Evolutionary conservation across 2,797 vertebrate species (phyloP).

Genomic region (Heteromormyrus szaboi): DNA sequence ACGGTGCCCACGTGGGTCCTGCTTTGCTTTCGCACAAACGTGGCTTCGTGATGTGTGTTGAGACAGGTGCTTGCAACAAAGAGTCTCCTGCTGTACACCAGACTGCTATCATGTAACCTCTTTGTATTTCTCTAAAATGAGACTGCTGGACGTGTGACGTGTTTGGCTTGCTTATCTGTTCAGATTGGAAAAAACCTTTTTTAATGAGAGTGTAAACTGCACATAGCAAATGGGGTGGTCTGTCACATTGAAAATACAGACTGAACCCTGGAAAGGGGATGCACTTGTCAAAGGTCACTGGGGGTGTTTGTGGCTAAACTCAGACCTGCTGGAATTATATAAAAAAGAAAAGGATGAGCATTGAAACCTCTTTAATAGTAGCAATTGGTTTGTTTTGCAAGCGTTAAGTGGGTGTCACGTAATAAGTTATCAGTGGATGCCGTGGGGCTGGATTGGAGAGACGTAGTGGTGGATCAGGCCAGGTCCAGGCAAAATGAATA

Average conservation of each 20-base stretch:
- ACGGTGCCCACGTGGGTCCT: neutral
- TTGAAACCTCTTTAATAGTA: neutral
- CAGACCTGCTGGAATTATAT: neutral
- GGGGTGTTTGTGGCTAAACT: neutral
- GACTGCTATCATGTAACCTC: neutral
- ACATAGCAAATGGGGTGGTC: neutral
- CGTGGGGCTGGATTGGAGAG: neutral
- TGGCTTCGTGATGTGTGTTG: neutral
- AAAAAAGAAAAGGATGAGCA: neutral
- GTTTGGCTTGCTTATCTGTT: neutral
- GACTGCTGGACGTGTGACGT: neutral
- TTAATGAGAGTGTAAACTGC: neutral
- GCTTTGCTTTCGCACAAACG: neutral
- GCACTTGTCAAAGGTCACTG: neutral
- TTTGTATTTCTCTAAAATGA: neutral
- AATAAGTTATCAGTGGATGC: neutral
- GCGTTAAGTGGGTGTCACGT: neutral
- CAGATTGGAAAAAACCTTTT: neutral
- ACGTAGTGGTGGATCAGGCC: neutral
- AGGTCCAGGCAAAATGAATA: neutral
- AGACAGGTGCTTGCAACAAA: neutral
- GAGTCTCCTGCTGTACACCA: neutral
- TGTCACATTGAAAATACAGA: neutral
- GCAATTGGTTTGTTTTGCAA: neutral
- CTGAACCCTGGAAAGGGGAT: neutral